Percentiles rank a stretch among this genome's conserved stretches.
Conservation (phyloP, 2,888 invertebrate genomes). For the Alentia gelatinosa region DNA sequence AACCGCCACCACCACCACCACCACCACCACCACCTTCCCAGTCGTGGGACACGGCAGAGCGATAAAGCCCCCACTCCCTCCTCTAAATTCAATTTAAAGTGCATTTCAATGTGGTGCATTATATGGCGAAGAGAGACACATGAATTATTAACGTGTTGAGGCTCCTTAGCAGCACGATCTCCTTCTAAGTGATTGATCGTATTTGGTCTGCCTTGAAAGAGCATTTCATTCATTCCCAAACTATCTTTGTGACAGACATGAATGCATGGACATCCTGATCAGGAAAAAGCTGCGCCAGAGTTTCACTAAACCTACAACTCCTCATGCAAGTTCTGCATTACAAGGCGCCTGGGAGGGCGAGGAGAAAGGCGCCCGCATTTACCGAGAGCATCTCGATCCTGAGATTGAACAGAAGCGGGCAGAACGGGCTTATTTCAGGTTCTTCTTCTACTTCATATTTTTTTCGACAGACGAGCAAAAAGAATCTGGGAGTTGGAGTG, state of each 20-base stretch:
- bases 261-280: conserved; percentile 4
- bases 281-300: neutral
- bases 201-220: conserved; percentile 36
- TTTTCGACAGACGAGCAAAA: no score
- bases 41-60: no score
- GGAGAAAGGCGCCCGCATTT: conserved; percentile 29
- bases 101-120: conserved; percentile 45
- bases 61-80: conserved; percentile 26
- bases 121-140: conserved; percentile 23
- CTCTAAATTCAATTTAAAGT: conserved; percentile 37
- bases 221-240: conserved; percentile 44
- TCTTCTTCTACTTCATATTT: no score
- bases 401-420: conserved; percentile 5
- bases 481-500: no score
- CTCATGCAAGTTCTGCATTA: conserved; percentile 48
- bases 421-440: neutral
- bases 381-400: conserved; percentile 14
- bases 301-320: conserved; percentile 47
- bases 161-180: conserved; percentile 38
- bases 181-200: conserved; percentile 32
- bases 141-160: conserved; percentile 33
- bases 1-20: neutral
- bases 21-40: no score
- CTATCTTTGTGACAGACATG: conserved; percentile 40
- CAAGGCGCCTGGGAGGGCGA: neutral